These are phyloP conservation scores for Cyanistes caeruleus DNA, from an alignment of 2,113 vertebrate species.

Conservation along the genomic window DNA sequence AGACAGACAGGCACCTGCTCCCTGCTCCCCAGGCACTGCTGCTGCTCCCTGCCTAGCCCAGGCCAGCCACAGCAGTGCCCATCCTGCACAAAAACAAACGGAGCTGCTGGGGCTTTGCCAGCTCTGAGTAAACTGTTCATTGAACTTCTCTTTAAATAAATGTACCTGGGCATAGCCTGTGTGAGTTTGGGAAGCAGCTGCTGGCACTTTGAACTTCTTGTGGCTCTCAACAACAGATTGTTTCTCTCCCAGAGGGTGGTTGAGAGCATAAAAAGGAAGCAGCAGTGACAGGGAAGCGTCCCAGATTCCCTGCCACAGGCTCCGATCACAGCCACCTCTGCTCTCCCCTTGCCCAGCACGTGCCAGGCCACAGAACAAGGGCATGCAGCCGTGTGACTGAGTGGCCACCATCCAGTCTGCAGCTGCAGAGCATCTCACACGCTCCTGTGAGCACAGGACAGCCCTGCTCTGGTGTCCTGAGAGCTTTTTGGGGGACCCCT, in stretches of 20 bases:
- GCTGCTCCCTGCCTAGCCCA: neutral
- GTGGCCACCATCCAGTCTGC: neutral
- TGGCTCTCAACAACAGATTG: neutral
- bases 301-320: neutral
- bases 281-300: neutral
- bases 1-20: neutral
- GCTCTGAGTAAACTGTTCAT: neutral
- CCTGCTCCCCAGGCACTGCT: neutral
- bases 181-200: rapidly evolving
- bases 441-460: neutral
- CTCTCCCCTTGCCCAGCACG: neutral
- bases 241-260: neutral
- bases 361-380: neutral
- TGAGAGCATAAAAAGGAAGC: neutral
- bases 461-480: neutral
- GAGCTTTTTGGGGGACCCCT: neutral
- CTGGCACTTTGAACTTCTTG: neutral
- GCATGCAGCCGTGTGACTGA: neutral
- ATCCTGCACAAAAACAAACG: neutral
- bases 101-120: neutral
- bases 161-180: neutral
- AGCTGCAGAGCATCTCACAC: neutral
- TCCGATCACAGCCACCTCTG: neutral
- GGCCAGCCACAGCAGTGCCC: rapidly evolving
- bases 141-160: neutral